These are phyloP conservation scores for Cyprinus carpio DNA, from an alignment of 2,113 vertebrate species.

Conservation along the genomic window DNA sequence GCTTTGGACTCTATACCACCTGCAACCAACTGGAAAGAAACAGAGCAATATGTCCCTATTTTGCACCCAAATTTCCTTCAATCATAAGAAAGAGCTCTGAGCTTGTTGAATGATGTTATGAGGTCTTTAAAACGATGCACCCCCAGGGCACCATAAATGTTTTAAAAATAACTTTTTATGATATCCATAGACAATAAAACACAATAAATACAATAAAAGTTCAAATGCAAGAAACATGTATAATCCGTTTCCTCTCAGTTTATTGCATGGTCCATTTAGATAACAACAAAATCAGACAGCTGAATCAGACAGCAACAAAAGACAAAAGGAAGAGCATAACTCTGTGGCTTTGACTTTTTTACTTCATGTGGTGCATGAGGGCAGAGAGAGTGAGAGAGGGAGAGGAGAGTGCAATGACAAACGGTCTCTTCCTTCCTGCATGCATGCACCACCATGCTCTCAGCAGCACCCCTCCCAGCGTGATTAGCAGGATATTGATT, in stretches of 20 bases:
- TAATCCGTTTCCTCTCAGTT: neutral
- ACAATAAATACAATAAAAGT: constrained; percentile 12
- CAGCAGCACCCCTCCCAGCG: constrained; percentile 76
- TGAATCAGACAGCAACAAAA: constrained; percentile 29
- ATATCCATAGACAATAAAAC: neutral
- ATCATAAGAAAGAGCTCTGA: neutral
- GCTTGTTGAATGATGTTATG: neutral
- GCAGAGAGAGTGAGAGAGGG: constrained; percentile 54
- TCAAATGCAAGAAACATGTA: neutral
- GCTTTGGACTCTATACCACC: neutral
- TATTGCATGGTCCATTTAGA: neutral
- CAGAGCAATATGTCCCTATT: neutral
- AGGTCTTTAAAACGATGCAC: neutral
- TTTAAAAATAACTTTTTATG: constrained; percentile 1
- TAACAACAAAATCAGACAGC: neutral
- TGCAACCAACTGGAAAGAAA: neutral
- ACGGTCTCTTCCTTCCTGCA: constrained; percentile 85
- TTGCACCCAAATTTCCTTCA: neutral
- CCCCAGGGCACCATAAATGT: constrained; percentile 1
- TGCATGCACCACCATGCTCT: constrained; percentile 77
- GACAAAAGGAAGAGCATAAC: constrained; percentile 51
- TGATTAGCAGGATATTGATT: constrained; percentile 92
- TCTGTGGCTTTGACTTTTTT: constrained; percentile 52
- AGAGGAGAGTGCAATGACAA: constrained; percentile 79
- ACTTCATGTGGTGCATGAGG: constrained; percentile 38